Evolutionary conservation across 2,113 vertebrate genomes (phyloP), one percentile per base, ranked within the genome.

Genomic region (Morone chrysops): DNA sequence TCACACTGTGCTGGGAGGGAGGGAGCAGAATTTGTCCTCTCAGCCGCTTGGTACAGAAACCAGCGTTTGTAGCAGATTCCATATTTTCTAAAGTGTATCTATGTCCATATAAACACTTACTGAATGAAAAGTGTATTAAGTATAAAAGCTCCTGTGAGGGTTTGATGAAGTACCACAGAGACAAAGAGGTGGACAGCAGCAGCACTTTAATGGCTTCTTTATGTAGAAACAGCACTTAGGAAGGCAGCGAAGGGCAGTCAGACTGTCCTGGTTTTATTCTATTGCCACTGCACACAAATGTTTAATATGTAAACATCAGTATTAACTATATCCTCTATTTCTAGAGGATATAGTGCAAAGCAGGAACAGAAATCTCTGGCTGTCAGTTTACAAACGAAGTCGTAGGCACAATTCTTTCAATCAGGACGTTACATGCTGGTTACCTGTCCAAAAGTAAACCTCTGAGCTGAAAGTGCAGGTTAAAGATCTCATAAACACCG

Each of bases 381-480:
- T 25, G 41, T 61, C 61, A 40, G 71, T 5, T 41, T 17, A 25
- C 7, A 17, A 53, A 68, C 45, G 38, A 40, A 54, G 0, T 3
- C 3, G 36, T 69, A 85, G 83, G 66, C 57, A 83, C 70, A 12
- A 31, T 9, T 10, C 11, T 0, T 0, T 16, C 1, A 5, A 8
- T 31, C 18, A 4, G 31, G 31, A 31, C 31, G 3, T 31, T 22
- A 14, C 63, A 16, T 51, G 40, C 17, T 48, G 22, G 1, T 41
- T 25, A 1, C 14, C 40, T 71, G 57, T 61, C 60, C 60, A 60
- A 67, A 45, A 72, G 59, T 72, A 60, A 72, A 77, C 22, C 63
- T 25, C 62, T 2, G 48, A 47, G 45, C 31, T 47, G 10, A 47
- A 10, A 47, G 45, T 47, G 45, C 45, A 45, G 0, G 31, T 31